A percentile compares a stretch with the other conserved stretches of the same genome.
Conservation (phyloP, 2,113 vertebrate genomes). For the Bubalus kerabau region DNA sequence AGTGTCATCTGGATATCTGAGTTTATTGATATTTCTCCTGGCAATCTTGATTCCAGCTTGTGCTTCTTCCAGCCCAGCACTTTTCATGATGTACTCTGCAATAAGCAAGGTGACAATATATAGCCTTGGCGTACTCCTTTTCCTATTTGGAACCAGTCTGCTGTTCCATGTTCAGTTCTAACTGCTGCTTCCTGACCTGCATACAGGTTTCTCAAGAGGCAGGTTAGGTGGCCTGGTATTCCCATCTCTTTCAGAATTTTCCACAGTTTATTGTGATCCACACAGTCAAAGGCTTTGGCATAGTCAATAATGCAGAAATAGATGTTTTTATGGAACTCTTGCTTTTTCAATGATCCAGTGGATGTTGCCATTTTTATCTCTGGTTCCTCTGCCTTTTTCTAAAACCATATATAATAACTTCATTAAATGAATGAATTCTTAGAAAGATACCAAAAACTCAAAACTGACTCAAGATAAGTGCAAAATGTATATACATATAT, state of each 20-base stretch:
- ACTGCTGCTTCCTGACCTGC: not conserved
- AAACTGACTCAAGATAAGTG: not conserved
- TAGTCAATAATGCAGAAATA: not conserved
- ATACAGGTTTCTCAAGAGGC: not conserved
- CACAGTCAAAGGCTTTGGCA: not conserved
- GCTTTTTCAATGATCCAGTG: rapidly evolving
- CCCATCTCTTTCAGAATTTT: not conserved
- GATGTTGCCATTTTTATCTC: not conserved
- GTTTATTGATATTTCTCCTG: not conserved
- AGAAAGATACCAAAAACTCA: not conserved
- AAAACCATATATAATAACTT: not conserved
- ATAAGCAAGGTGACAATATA: not conserved
- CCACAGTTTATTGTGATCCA: not conserved
- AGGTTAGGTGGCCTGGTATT: not conserved
- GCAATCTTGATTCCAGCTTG: not conserved
- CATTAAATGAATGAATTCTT: not conserved
- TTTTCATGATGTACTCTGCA: not conserved
- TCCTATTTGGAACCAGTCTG: not conserved
- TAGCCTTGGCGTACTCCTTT: not conserved
- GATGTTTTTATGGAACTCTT: not conserved
- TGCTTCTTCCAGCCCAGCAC: not conserved
- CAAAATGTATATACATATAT: not conserved
- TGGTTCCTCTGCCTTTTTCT: not conserved
- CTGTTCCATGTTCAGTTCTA: not conserved
- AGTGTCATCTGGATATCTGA: not conserved